Evolutionary conservation across 2,797 vertebrate genomes (phyloP), one percentile per base, ranked within the genome.

Genomic region (Diplodus puntazzo): DNA sequence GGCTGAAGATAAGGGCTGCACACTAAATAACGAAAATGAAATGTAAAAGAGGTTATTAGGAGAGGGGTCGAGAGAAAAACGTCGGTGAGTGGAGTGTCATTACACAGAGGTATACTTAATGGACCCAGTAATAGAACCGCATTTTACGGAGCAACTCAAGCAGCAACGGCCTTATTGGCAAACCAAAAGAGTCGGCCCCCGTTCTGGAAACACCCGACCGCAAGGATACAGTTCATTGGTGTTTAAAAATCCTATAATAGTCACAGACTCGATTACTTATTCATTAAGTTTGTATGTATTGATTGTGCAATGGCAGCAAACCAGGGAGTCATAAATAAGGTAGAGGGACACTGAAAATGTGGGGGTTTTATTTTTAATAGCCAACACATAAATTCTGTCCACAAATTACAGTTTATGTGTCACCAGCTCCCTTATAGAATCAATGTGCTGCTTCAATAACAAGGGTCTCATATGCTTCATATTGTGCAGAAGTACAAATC

Each of bases 71-170:
- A 79, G 71, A 88, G 85, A 84, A 88, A 87, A 88, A 75, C 34
- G 48, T 43, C 11, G 55, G 83, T 17, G 20, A 75, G 63, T 62
- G 66, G 52, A 83, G 77, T 88, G 85, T 87, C 84, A 89, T 89
- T 91, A 91, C 62, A 78, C 73, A 46, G 86, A 92, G 84, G 75
- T 90, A 74, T 84, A 89, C 74, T 91, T 92, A 94, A 93, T 92
- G 92, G 89, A 87, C 65, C 88, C n/a, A 49, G 77, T 91, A 93
- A 93, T 88, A 84, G 88, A 88, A 87, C n/a, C 81, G 82, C 87
- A 88, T 90, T 92, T 94, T 89, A 88, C 50, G 1, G 66, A 88
- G 75, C 66, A 86, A 81, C 86, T 89, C 75, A 85, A 86, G 84
- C 89, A 85, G 87, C 68, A 77, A 81, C 65, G 10, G 5, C n/a